Percentiles rank a stretch among this genome's conserved stretches.
Conservation (phyloP, 2,797 vertebrate genomes). For the Acanthornis magna region DNA sequence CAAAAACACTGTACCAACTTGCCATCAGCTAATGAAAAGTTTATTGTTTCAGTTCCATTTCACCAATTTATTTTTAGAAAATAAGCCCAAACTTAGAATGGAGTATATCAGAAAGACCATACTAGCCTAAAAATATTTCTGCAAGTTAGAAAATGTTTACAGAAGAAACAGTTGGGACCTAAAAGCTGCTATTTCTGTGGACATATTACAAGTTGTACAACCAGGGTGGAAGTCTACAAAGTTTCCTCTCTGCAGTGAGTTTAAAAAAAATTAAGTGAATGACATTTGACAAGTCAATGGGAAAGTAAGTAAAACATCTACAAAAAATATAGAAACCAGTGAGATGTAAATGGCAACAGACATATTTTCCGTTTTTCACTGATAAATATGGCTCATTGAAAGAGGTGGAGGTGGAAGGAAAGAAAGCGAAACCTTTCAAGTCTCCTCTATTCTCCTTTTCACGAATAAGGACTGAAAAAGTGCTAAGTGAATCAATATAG, state of each 20-base stretch:
- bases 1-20: not conserved
- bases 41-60: not conserved
- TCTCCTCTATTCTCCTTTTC: not conserved
- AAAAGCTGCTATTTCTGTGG: not conserved
- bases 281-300: not conserved
- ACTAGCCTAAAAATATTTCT: not conserved
- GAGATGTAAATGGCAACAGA: not conserved
- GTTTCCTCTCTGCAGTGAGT: not conserved
- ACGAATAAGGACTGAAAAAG: not conserved
- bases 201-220: not conserved
- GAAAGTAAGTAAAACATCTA: not conserved
- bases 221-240: not conserved
- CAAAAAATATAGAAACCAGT: not conserved
- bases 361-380: not conserved
- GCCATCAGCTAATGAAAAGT: not conserved
- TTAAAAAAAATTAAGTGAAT: not conserved
- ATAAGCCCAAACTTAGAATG: not conserved
- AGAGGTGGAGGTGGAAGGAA: fast-evolving
- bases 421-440: not conserved
- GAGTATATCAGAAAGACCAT: not conserved
- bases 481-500: not conserved
- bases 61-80: not conserved
- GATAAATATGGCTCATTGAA: not conserved
- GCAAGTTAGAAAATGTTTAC: not conserved
- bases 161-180: not conserved